A percentile compares a stretch with the other conserved stretches of the same genome.
Evolutionary conservation across 1,140 invertebrate genomes (phyloP).

Genomic region (Protaetia brevitarsis): DNA sequence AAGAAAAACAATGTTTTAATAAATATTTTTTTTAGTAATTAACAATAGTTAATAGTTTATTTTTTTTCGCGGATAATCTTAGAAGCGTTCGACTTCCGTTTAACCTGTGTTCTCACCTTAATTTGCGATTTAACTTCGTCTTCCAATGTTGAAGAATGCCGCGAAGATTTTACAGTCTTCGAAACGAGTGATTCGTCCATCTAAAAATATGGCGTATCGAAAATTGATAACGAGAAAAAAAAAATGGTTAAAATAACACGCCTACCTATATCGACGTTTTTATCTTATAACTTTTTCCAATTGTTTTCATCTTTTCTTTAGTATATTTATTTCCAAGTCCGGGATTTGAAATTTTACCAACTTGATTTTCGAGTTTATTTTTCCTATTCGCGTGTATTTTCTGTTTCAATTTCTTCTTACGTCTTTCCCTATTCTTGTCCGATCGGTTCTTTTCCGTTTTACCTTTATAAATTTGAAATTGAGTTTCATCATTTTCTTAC

Average conservation of each 20-base stretch:
- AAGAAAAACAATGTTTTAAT: too few species aligned
- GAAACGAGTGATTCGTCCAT: constrained; percentile 52
- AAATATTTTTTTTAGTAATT: neutral
- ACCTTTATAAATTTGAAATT: too few species aligned
- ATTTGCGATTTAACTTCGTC: constrained; percentile 62
- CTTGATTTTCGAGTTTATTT: constrained; percentile 55
- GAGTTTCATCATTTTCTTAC: too few species aligned
- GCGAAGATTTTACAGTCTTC: constrained; percentile 71
- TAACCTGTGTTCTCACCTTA: constrained; percentile 47
- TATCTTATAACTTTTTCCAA: constrained; percentile 60
- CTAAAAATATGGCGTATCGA: constrained; percentile 35
- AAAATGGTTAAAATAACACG: neutral
- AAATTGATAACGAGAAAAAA: neutral
- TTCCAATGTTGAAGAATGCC: constrained; percentile 77
- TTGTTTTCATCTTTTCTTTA: constrained; percentile 56
- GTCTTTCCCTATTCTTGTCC: constrained; percentile 84
- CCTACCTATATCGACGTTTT: constrained; percentile 61
- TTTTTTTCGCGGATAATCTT: constrained; percentile 48
- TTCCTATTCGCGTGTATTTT: constrained; percentile 53
- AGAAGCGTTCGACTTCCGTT: constrained; percentile 43
- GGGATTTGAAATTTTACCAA: constrained; percentile 48
- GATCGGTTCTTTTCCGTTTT: too few species aligned
- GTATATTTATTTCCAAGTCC: constrained; percentile 59
- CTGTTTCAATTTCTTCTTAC: constrained; percentile 83
- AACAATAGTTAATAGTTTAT: constrained; percentile 52